Base-by-base conservation (phyloP, 2,888 invertebrate species). In the Thysanoteuthis rhombus region DNA sequence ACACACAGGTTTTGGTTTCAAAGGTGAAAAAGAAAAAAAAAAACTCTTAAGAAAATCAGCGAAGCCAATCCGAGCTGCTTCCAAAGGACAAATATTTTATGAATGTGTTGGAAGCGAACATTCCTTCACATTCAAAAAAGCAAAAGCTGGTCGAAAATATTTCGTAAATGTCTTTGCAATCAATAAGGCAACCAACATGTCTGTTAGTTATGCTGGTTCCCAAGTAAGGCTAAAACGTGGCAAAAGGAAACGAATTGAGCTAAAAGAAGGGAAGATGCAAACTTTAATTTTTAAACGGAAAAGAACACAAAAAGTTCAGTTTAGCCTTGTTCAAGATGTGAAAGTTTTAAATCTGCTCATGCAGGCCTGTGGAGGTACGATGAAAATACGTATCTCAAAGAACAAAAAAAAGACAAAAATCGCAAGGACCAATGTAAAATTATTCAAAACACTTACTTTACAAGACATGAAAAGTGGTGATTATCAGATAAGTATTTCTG, bases 131-230 rank as follows among this genome's bases (percentile, higher is more conserved):
- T 96, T 97, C 94, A 96, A 97, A 89, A 97, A 97, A 94, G 96
- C 97, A 40, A 96, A 97, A 93, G 97, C 97, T 47, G 97, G 97
- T 38, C 97, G 96, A 94, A 96, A 96, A 45, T 98, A 98, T 95
- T 97, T 97, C 95, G 97, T 98, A 93, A 97, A 97, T 95, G 97
- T 98, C 38, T 98, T 97, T 96, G 97, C 97, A 5, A 97, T 97
- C 40, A 97, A 98, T 95, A 97, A 96, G 92, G 96, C 97, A 90
- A 97, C 97, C 12, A 97, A 97, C 94, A 96, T 97, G 58, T 97
- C 97, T 32, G 97, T 97, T 94, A 97, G 97, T 0, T 97, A 97
- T 95, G 97, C 97, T n/a, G 97, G 97, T 90, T 94, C 95, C 4
- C 94, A 89, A 39, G 95, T 96, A 32, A 95, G 95, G 94, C 96